Base-by-base conservation (phyloP, 2,888 invertebrate species). In the Trimorus sp. region DNA sequence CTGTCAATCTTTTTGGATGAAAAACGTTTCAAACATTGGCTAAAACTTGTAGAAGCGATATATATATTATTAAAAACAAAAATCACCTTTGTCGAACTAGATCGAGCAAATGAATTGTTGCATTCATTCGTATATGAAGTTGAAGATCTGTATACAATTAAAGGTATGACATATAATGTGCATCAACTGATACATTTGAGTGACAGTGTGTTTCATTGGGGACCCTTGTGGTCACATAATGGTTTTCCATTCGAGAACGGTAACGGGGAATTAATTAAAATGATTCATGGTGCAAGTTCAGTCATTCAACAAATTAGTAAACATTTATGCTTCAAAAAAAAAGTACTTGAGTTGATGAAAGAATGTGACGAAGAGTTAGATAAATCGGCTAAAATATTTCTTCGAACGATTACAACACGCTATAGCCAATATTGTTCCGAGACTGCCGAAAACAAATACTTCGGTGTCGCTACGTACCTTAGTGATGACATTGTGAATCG, bases 141-240 rank as follows among this genome's bases (percentile, higher is more conserved):
- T 0, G 12, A 81, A 58, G n/a, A 26, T 9, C 48, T 81, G 14
- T 77, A 81, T 9, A 68, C 63, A 62, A n/a, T n/a, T n/a, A 14
- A 11, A 51, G 65, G 65, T 8, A 79, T 82, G 80, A 74, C 74
- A n/a, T 78, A 59, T 26, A 83, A 65, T 16, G 65, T 65, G 15
- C 65, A 65, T 12, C 65, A 53, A 40, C 14, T 68, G 7, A 8
- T 68, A 11, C 66, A 68, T 26, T 26, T 68, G 12, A 6, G 38
- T 1, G 5, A 42, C 7, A 42, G 42, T 7, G 66, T 54, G 42
- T 54, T 7, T 8, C 60, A 70, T 14, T 70, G 60, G 58, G 59
- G 59, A 15, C 69, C 69, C 26, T 49, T 59, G 12, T 59, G 38
- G 36, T 37, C 38, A 7, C 69, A 70, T 37, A 59, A 16, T 49